Evolutionary conservation across 1,140 invertebrate species (phyloP), one percentile per base, ranked within the genome.

Genomic region (Bombus huntii): DNA sequence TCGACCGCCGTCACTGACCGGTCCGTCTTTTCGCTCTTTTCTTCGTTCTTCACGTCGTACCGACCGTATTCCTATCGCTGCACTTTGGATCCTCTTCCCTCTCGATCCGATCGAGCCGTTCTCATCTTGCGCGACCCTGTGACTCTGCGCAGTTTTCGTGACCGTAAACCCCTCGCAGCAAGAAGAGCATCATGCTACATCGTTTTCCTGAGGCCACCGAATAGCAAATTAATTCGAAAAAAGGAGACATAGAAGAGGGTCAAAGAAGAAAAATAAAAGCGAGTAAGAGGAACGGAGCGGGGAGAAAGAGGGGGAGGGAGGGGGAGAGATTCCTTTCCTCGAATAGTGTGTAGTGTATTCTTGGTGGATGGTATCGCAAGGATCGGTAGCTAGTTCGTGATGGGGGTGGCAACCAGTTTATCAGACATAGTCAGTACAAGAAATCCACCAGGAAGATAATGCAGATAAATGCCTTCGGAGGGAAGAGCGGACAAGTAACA

Each of bases 1-100:
- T 81, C 83, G 76, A 85, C 83, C 83, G 78, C 70, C 77, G 39
- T 85, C 77, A 81, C 83, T 81, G 78, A 80, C 83, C 77, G 78
- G 59, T 84, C 75, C 82, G 75, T 84, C 47, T 79, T 53, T 79
- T 84, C 42, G 65, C 66, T 71, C 75, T 66, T 81, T 81, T 47
- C 44, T 66, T 71, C 75, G 31, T 85, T 81, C 71, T 75, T 42
- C 37, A 0, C 31, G 42, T 4, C 57, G 13, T 31, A 13, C 39
- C 39, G 25, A 66, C 72, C 6, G 39, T n/a, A 25, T 37, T 12
- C 22, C 37, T 39, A 31, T 6, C 47, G 28, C 31, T 34, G 25
- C 42, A 18, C 71, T 44, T 72, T 72, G 25, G 42, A 74, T 75
- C 62, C 37, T 31, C 8, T 57, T n/a, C 59, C 25, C 12, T 53